These are phyloP conservation scores for Eudasyphora cyanicolor DNA, from an alignment of 2,888 invertebrate genomes.

Conservation along the genomic window DNA sequence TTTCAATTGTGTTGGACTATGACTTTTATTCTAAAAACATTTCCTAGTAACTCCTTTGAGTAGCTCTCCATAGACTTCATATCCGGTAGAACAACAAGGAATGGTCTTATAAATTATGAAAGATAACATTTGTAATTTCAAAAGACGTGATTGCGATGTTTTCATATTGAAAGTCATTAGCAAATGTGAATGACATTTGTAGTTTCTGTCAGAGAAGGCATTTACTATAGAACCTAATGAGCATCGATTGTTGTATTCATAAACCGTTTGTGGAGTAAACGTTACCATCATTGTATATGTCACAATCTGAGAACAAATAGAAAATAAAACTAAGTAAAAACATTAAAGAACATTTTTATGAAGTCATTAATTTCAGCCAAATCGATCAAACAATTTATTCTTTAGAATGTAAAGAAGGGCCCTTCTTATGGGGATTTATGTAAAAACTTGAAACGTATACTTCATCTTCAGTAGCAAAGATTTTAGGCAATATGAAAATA, in stretches of 20 bases:
- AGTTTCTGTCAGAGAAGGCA: no score
- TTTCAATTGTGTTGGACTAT: conserved; percentile 24
- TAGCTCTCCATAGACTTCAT: conserved; percentile 28
- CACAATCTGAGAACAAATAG: no score
- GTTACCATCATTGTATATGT: no score
- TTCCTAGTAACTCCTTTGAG: conserved; percentile 15
- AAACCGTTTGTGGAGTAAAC: no score
- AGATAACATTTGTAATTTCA: neutral
- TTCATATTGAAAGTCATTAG: neutral
- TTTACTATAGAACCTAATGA: no score
- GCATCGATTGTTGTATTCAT: no score
- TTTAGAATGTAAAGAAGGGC: no score
- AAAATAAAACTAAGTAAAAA: no score
- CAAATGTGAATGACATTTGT: neutral
- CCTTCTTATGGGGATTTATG: no score
- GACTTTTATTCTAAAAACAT: conserved; percentile 21
- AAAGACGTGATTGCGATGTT: neutral
- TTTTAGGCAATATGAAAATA: no score
- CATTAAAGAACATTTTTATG: neutral
- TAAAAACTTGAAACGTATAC: no score
- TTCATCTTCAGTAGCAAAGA: no score
- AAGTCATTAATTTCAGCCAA: neutral
- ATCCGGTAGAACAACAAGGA: conserved; percentile 31
- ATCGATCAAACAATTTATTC: neutral
- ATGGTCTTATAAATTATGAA: neutral